phyloP scores from a whole-genome alignment of 2,888 invertebrate genomes.

The Lasius platythorax region DNA sequence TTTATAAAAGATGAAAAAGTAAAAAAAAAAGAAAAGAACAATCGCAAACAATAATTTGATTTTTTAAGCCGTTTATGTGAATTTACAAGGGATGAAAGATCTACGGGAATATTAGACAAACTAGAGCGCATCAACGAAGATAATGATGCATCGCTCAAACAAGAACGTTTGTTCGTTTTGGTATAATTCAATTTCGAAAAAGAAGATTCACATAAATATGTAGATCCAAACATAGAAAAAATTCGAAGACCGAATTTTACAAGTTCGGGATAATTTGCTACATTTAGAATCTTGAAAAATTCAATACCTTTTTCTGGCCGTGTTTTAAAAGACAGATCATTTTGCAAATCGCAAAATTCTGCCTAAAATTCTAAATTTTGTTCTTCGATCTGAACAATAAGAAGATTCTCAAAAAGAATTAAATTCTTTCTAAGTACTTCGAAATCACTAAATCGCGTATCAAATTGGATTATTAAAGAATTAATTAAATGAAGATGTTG shows the following conservation, averaged over 20 bases:
- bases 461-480: not conserved
- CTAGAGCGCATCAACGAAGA: not conserved
- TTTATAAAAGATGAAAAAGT: too few species aligned
- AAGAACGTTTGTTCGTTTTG: not conserved
- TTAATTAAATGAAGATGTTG: not conserved
- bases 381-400: too few species aligned
- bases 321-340: too few species aligned
- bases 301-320: not conserved
- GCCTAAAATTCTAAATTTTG: too few species aligned
- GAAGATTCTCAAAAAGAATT: too few species aligned
- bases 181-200: conserved; percentile 35
- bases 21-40: too few species aligned
- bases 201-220: conserved; percentile 44
- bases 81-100: not conserved
- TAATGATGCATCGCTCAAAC: not conserved
- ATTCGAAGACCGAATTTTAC: too few species aligned
- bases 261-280: conserved; percentile 69
- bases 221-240: conserved; percentile 81
- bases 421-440: too few species aligned
- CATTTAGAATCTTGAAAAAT: conserved; percentile 16
- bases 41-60: not conserved
- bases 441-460: not conserved
- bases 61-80: not conserved
- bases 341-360: too few species aligned
- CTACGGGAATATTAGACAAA: not conserved